phyloP scores from a whole-genome alignment of 92 coral and sea anemone species.

The Bergia sp. region DNA sequence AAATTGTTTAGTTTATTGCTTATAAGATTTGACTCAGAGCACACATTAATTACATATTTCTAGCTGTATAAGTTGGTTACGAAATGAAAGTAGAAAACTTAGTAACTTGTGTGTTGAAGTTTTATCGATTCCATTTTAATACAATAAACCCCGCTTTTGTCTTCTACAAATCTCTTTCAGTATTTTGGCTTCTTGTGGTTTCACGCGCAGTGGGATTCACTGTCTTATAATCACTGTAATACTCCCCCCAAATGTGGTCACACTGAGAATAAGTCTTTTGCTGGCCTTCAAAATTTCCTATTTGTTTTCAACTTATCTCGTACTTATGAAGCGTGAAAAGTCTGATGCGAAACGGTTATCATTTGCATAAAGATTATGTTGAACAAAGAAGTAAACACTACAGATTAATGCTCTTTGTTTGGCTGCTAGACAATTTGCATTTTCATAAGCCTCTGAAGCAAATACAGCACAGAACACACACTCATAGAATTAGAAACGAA shows the following conservation, averaged over 20 bases:
- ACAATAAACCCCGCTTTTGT: no score
- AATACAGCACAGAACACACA: not conserved
- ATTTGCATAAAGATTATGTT: slow-evolving; percentile 29
- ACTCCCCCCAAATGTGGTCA: not conserved
- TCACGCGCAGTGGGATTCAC: not conserved
- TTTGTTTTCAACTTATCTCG: not conserved
- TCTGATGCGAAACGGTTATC: not conserved
- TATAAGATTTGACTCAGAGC: no score
- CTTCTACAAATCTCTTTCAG: not conserved
- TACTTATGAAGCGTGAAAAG: slow-evolving; percentile 25
- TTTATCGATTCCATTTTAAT: no score
- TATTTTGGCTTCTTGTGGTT: not conserved
- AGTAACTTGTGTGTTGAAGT: no score
- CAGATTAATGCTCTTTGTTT: not conserved
- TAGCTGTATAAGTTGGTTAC: no score
- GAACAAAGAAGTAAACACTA: slow-evolving; percentile 2
- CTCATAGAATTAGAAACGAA: not conserved
- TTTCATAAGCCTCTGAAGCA: not conserved
- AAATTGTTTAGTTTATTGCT: no score
- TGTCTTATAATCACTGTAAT: no score
- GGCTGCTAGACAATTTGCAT: slow-evolving; percentile 25
- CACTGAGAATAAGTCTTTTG: not conserved
- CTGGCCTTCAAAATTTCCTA: not conserved
- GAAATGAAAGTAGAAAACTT: no score
- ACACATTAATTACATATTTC: no score